A percentile compares a stretch with the other conserved stretches of the same genome.
Conservation (phyloP, 1,140 invertebrate species). For the Sarcophaga bullata region DNA sequence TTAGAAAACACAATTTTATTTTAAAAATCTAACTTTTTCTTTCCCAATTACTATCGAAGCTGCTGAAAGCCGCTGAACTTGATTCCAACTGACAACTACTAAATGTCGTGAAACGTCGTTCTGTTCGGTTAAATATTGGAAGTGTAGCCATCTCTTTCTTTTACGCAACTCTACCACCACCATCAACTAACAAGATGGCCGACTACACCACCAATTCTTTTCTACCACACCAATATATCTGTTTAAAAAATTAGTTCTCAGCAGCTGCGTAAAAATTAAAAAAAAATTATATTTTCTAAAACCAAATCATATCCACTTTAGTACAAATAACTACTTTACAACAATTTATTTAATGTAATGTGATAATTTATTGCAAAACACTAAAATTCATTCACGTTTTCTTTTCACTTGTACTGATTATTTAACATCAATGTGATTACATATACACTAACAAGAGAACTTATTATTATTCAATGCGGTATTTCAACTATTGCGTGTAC, state of each 20-base stretch:
- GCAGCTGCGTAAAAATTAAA: background rate
- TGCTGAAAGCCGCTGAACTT: conserved; percentile 37
- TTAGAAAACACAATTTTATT: background rate
- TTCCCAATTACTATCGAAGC: background rate
- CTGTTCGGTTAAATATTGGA: conserved; percentile 30
- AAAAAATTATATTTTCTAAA: background rate
- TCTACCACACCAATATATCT: conserved; percentile 8
- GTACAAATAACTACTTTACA: background rate
- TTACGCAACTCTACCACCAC: conserved; percentile 10
- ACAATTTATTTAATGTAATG: background rate
- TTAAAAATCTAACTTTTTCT: conserved; percentile 29
- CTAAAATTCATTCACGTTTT: background rate
- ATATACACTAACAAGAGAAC: background rate
- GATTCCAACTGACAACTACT: conserved; percentile 38
- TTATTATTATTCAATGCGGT: conserved; percentile 34
- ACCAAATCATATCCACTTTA: background rate
- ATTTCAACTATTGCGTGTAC: conserved; percentile 48
- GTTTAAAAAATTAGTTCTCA: background rate
- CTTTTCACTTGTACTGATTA: conserved; percentile 32
- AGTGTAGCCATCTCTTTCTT: background rate
- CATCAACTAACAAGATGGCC: conserved; percentile 25
- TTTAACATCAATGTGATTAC: conserved; percentile 39
- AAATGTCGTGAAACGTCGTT: conserved; percentile 14
- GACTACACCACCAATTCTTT: conserved; percentile 1
- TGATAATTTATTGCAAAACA: background rate